phyloP scores from a whole-genome alignment of 2,113 vertebrate species.

The Syngnathus scovelli region DNA sequence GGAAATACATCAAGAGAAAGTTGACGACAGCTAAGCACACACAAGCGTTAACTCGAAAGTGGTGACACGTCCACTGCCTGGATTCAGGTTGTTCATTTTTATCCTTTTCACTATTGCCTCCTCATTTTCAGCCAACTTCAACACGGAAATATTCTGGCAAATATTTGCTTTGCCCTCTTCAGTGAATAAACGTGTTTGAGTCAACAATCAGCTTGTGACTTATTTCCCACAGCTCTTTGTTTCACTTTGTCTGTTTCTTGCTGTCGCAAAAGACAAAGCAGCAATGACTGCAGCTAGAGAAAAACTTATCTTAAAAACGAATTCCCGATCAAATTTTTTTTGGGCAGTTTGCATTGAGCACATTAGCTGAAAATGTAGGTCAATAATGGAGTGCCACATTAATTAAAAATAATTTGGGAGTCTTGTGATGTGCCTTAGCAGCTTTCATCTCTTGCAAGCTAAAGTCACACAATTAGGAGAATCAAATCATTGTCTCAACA shows the following conservation, averaged over 20 bases:
- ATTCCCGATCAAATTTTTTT: conserved; percentile 19
- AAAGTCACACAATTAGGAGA: conserved; percentile 19
- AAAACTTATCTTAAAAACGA: not conserved
- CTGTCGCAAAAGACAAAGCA: conserved; percentile 15
- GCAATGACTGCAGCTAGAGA: conserved; percentile 6
- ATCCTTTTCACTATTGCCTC: not conserved
- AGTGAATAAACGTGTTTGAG: conserved; percentile 8
- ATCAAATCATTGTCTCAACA: conserved; percentile 26
- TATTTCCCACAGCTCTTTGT: not conserved
- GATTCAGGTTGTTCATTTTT: conserved; percentile 12
- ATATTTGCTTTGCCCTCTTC: not conserved
- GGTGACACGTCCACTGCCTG: not conserved
- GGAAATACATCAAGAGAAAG: conserved; percentile 17
- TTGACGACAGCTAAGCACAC: not conserved
- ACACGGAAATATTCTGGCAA: conserved; percentile 15
- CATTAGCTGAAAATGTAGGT: conserved; percentile 41
- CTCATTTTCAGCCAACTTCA: conserved; percentile 5
- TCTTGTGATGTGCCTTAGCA: conserved; percentile 33
- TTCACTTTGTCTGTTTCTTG: conserved; percentile 6
- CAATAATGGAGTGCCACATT: conserved; percentile 47
- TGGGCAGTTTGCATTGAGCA: conserved; percentile 42
- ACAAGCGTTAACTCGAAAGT: not conserved
- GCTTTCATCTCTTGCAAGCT: conserved; percentile 38
- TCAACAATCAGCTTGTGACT: conserved; percentile 13
- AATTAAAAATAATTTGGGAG: conserved; percentile 43